A percentile compares a stretch with the other conserved stretches of the same genome.
Evolutionary conservation across 2,797 vertebrate genomes (phyloP).

Genomic region (Arnoldichthys spilopterus): DNA sequence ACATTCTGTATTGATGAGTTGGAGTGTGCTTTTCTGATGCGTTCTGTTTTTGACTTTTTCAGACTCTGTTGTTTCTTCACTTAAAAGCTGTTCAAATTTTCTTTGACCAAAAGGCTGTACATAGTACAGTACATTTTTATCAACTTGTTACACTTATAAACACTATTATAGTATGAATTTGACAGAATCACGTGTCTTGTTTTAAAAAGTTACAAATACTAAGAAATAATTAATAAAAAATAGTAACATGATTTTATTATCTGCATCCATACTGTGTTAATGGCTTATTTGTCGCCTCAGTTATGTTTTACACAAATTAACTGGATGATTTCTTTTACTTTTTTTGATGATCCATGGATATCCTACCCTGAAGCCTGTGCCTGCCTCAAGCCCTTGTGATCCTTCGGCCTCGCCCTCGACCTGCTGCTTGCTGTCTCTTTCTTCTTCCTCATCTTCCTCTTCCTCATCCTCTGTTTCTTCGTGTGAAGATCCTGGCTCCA

Average conservation of each 20-base stretch:
- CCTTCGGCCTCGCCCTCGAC: slow-evolving; percentile 83
- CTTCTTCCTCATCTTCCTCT: slow-evolving; percentile 76
- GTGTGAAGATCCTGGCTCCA: slow-evolving; percentile 83
- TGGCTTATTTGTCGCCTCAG: neutral
- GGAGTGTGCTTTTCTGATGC: no score
- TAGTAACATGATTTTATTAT: neutral
- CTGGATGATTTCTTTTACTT: neutral
- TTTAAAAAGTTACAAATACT: neutral
- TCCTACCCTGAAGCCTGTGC: slow-evolving; percentile 54
- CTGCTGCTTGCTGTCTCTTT: slow-evolving; percentile 83
- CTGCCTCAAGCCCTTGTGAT: slow-evolving; percentile 72
- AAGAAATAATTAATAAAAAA: neutral
- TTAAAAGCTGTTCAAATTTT: no score
- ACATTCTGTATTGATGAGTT: no score
- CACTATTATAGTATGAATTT: neutral
- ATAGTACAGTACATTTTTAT: neutral
- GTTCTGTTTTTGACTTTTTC: no score
- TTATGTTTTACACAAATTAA: neutral
- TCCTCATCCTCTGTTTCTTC: slow-evolving; percentile 80
- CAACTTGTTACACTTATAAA: neutral
- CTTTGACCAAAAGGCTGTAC: no score
- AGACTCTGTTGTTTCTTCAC: no score
- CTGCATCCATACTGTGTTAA: neutral
- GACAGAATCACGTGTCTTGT: neutral
- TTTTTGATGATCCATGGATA: slow-evolving; percentile 4